Conservation (phyloP, 2,888 invertebrate species). For the Cyrtodaria siliqua region DNA sequence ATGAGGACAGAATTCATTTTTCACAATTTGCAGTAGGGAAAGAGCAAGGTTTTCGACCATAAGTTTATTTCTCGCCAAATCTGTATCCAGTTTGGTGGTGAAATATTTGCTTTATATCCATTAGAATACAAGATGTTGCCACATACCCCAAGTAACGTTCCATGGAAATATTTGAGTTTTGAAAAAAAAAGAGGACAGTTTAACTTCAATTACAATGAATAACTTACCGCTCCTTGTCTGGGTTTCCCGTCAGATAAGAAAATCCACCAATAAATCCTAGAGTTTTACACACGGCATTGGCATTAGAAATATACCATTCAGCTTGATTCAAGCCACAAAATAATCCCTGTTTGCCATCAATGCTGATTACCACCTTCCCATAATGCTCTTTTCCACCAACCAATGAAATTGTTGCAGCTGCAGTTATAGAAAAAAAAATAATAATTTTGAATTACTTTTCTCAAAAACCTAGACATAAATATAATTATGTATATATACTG, state of each 20-base stretch:
- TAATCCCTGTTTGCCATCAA: constrained; percentile 45
- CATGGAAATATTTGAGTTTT: too few relatives aligned
- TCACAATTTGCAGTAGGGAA: too few relatives aligned
- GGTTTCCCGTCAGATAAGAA: background rate
- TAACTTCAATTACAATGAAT: too few relatives aligned
- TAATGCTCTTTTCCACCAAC: constrained; percentile 52
- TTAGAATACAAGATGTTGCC: too few relatives aligned
- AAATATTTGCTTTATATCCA: too few relatives aligned
- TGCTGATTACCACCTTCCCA: constrained; percentile 51
- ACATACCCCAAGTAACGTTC: too few relatives aligned
- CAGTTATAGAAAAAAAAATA: background rate
- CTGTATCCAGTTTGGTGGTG: too few relatives aligned
- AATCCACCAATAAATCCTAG: constrained; percentile 60
- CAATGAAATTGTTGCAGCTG: constrained; percentile 48
- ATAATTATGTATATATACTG: background rate
- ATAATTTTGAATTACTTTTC: background rate
- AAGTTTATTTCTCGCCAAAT: too few relatives aligned
- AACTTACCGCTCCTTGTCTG: too few relatives aligned
- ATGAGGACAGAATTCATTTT: too few relatives aligned
- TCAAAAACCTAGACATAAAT: background rate
- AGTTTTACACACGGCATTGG: constrained; percentile 59
- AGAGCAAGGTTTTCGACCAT: too few relatives aligned
- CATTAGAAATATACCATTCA: constrained; percentile 33
- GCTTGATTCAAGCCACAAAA: constrained; percentile 31
- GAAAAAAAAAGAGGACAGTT: too few relatives aligned